These are phyloP conservation scores for Anoplophora glabripennis DNA, from an alignment of 1,140 invertebrate genomes.

Conservation along the genomic window DNA sequence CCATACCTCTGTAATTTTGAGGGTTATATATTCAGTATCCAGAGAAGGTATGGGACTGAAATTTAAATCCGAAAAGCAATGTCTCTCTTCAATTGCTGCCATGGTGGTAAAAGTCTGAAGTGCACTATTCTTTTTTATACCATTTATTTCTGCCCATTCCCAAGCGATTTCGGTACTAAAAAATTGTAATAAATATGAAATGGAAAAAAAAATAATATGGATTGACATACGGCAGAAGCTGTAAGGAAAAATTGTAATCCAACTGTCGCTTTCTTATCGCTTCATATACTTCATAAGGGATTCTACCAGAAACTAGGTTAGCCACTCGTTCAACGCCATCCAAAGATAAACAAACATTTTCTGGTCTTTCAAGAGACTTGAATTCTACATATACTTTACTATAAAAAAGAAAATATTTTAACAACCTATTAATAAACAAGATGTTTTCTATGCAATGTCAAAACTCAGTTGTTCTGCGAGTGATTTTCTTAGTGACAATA, in stretches of 20 bases:
- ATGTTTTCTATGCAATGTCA: too few relatives aligned
- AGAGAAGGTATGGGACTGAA: conserved; percentile 30
- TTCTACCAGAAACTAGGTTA: conserved; percentile 56
- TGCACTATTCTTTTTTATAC: conserved; percentile 14
- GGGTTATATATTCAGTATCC: conserved; percentile 26
- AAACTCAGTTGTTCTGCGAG: too few relatives aligned
- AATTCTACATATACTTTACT: conserved; percentile 63
- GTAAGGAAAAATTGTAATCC: conserved; percentile 51
- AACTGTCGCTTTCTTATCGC: conserved; percentile 71
- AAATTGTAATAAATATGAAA: background rate
- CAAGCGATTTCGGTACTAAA: conserved; percentile 31
- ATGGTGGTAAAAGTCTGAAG: background rate
- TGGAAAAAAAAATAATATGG: too few relatives aligned
- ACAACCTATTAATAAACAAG: too few relatives aligned
- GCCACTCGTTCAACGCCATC: conserved; percentile 35
- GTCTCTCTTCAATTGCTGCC: conserved; percentile 6
- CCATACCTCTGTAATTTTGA: conserved; percentile 30
- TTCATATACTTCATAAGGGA: conserved; percentile 71
- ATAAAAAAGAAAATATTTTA: too few relatives aligned
- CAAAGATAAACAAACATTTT: conserved; percentile 25
- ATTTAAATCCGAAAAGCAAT: conserved; percentile 26
- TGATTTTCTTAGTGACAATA: too few relatives aligned
- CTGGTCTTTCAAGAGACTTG: conserved; percentile 36
- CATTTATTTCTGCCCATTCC: conserved; percentile 33
- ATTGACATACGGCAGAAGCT: conserved; percentile 54